phyloP scores from a whole-genome alignment of 2,888 invertebrate species.

The Sphaeridia pumilis region DNA sequence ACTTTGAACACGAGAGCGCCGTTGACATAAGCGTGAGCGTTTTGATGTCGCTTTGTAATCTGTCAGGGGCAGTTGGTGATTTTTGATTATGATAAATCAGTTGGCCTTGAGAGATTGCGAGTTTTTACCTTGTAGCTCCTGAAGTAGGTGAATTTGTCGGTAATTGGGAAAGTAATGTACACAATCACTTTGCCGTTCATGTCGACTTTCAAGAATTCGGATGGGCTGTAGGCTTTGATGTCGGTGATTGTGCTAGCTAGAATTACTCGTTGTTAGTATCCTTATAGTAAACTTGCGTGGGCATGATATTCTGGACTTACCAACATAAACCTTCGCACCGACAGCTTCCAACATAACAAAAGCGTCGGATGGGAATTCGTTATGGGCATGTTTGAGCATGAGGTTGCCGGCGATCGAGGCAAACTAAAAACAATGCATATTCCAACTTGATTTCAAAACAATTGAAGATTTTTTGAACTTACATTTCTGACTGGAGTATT shows the following conservation, averaged over 20 bases:
- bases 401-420: constrained; percentile 60
- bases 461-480: neutral
- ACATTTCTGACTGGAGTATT: constrained; percentile 57
- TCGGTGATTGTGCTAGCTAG: constrained; percentile 12
- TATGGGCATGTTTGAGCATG: constrained; percentile 53
- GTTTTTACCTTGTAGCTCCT: constrained; percentile 60
- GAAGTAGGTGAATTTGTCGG: constrained; percentile 43
- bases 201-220: constrained; percentile 49
- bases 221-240: constrained; percentile 36
- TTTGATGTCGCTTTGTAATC: constrained; percentile 65
- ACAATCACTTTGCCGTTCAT: constrained; percentile 56
- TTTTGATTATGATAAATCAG: too few species aligned
- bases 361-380: constrained; percentile 59
- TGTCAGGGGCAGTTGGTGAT: too few species aligned
- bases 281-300: too few species aligned
- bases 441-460: neutral
- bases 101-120: neutral
- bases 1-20: constrained; percentile 58
- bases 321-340: constrained; percentile 37
- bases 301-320: constrained; percentile 22
- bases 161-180: constrained; percentile 44
- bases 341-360: constrained; percentile 47
- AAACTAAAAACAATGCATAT: constrained; percentile 27
- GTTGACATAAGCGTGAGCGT: constrained; percentile 65
- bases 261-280: constrained; percentile 24